Base-by-base conservation (phyloP, 1,140 invertebrate genomes). In the Radopholus similis region DNA sequence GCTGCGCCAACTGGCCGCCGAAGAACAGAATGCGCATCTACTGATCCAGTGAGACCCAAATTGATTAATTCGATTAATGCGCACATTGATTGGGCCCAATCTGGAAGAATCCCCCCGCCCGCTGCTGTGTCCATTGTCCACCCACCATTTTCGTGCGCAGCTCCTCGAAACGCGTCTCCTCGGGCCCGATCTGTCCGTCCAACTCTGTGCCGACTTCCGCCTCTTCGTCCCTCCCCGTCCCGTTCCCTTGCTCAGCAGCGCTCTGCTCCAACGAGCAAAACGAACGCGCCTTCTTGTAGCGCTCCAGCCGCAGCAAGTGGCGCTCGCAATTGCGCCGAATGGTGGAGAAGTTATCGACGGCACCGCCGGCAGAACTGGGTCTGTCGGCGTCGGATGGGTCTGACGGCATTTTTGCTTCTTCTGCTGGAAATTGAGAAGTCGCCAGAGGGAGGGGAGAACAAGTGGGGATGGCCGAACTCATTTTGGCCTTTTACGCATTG, bases 271-370 rank as follows among this genome's bases (percentile, higher is more conserved):
- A 37, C 15, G 53, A 59, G 55, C 76, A 76, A 34, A 76, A 73
- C 2, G 76, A 78, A 35, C 67, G 68, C 4, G 74, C 55, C 47
- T 76, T 76, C 57, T 78, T 76, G 66, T 76, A 78, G 18, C 76
- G 70, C 55, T 76, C 74, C 51, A 78, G 57, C 15, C 74, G 64
- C 21, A 59, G 64, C 53, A 75, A 60, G 32, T 62, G 40, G 4
- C 59, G 42, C 30, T 62, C 59, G 49, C 49, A 62, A 49, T 62
- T 47, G 42, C 59, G 42, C 21, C 40, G 49, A 62, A 62, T 62
- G 30, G 59, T 49, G 18, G 59, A 62, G 47, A 62, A 62, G 13
- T 35, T 26, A 28, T 51, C 47, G 47, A 1, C n/a, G 47, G 23
- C 18, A 26, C n/a, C 18, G 21, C 23, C 4, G 47, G 30, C 47